A percentile compares a stretch with the other conserved stretches of the same genome.
Conservation (phyloP, 1,140 invertebrate species). For the Drosophila tani region DNA sequence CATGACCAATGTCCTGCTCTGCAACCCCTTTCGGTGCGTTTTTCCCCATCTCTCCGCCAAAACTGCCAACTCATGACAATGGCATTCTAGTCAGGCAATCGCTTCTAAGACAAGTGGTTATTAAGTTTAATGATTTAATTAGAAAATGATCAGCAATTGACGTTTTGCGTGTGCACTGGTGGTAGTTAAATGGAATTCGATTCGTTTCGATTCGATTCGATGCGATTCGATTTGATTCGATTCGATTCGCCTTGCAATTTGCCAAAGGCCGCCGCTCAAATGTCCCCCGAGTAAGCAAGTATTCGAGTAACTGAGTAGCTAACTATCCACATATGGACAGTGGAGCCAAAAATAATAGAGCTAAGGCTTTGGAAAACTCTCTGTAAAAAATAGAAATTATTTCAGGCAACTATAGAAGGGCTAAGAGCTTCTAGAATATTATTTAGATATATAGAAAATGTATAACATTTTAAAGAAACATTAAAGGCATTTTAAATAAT, state of each 20-base stretch:
- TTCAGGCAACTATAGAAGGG: no score
- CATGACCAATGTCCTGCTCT: conserved; percentile 18
- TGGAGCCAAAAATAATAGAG: not conserved
- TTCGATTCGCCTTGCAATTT: conserved; percentile 54
- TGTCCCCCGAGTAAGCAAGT: conserved; percentile 8
- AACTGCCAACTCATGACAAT: conserved; percentile 27
- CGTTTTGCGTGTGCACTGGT: conserved; percentile 34
- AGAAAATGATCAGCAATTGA: conserved; percentile 67
- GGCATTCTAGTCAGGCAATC: conserved; percentile 26
- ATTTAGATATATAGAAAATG: no score
- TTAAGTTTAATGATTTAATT: conserved; percentile 80
- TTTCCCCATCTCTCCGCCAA: not conserved
- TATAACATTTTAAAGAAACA: no score
- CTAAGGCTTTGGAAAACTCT: not conserved
- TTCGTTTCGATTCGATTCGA: conserved; percentile 44
- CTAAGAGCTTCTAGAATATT: not conserved
- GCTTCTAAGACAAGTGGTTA: conserved; percentile 46
- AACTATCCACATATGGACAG: conserved; percentile 15
- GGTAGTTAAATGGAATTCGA: conserved; percentile 51
- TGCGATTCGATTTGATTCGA: conserved; percentile 17
- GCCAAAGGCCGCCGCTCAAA: conserved; percentile 35
- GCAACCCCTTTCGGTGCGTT: conserved; percentile 6
- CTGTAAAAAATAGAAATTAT: not conserved
- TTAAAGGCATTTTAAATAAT: no score
- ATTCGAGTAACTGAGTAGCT: conserved; percentile 3